Evolutionary conservation across 2,888 invertebrate species (phyloP).

Genomic region (Pantelozetes paolii): DNA sequence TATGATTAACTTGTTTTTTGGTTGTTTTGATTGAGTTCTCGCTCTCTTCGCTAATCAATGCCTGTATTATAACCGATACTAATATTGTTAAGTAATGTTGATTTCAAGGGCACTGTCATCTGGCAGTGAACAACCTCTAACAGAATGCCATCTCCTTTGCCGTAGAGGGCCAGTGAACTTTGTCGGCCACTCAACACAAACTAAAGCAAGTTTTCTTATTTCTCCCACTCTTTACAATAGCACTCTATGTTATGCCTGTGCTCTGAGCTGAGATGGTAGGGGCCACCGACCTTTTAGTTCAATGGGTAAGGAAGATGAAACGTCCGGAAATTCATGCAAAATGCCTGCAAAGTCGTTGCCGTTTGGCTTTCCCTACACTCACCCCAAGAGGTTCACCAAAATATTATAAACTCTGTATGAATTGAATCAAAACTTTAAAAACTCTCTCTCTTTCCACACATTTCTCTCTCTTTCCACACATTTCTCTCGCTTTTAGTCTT

Average conservation of each 20-base stretch:
- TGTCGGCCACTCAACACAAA: constrained; percentile 26
- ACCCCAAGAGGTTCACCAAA: background rate
- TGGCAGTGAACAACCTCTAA: constrained; percentile 18
- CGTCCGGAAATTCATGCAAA: constrained; percentile 27
- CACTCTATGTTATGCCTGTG: no score
- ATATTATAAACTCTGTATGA: background rate
- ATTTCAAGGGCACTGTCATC: constrained; percentile 26
- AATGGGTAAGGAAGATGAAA: constrained; percentile 34
- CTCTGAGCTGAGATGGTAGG: background rate
- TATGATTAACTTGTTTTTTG: background rate
- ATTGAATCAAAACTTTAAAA: background rate
- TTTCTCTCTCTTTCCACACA: background rate
- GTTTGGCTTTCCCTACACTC: background rate
- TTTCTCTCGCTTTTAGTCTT: background rate
- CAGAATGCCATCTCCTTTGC: background rate
- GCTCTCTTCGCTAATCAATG: background rate
- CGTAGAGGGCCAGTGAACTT: constrained; percentile 29
- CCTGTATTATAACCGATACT: background rate
- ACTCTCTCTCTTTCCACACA: background rate
- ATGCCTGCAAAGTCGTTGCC: constrained; percentile 19
- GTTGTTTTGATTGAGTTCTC: background rate
- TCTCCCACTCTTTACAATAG: constrained; percentile 1
- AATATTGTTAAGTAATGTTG: background rate
- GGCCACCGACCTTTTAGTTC: constrained; percentile 27
- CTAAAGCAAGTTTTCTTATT: constrained; percentile 27